phyloP scores from a whole-genome alignment of 2,888 invertebrate genomes.

The Morinoia aosen region DNA sequence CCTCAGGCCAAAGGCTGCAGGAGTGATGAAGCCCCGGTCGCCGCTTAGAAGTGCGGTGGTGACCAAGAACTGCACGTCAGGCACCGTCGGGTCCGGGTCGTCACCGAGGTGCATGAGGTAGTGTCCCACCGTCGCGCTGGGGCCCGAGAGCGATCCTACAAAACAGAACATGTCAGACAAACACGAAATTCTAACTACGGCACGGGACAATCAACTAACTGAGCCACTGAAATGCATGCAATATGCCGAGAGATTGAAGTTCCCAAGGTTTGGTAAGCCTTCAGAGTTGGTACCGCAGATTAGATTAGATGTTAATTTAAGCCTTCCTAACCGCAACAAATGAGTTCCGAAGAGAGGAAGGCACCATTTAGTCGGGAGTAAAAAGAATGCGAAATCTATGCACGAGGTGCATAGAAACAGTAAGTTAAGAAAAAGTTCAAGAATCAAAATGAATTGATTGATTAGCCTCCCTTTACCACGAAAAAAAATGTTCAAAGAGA shows the following conservation, averaged over 20 bases:
- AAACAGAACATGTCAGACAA: background rate
- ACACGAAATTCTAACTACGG: background rate
- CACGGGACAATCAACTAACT: background rate
- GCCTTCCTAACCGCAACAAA: too few relatives aligned
- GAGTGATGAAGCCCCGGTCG: constrained; percentile 13
- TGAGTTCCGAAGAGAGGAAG: too few relatives aligned
- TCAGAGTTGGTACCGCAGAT: too few relatives aligned
- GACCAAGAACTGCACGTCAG: background rate
- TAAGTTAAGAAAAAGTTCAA: too few relatives aligned
- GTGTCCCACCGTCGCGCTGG: background rate
- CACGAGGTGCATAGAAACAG: too few relatives aligned
- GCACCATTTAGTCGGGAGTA: too few relatives aligned
- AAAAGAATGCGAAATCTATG: too few relatives aligned
- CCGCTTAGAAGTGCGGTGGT: background rate
- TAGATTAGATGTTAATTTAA: too few relatives aligned
- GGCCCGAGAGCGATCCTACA: background rate
- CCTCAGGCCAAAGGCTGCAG: background rate
- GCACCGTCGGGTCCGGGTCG: background rate
- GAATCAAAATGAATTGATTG: too few relatives aligned
- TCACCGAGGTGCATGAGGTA: background rate
- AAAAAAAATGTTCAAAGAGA: too few relatives aligned
- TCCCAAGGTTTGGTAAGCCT: background rate
- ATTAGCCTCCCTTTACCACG: too few relatives aligned
- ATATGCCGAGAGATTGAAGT: background rate
- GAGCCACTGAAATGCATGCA: background rate